Evolutionary conservation across 2,888 invertebrate species (phyloP), one percentile per base, ranked within the genome.

Genomic region (Biston stratarius): DNA sequence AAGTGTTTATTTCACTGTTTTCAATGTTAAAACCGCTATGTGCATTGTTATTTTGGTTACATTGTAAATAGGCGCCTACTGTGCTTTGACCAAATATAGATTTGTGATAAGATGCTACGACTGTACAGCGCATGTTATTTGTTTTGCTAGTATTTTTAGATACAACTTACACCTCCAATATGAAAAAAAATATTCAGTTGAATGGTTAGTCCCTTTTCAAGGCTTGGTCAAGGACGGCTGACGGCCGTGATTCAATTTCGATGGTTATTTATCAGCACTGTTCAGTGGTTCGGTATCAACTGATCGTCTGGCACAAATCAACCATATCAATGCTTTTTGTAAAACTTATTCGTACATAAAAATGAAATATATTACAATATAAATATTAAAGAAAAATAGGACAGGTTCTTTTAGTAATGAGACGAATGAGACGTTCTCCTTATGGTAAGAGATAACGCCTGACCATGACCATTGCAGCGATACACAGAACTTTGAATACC

Each of bases 181-280:
- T 57, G 49, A 45, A 8, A 64, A 33, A 45, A 47, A 40, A 33
- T 38, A 52, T 69, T 42, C 65, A 60, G 48, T 53, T 47, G 57
- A 60, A 9, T 60, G 56, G 24, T 57, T 24, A 56, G 62, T 58
- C 49, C 61, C 49, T 63, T 67, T 53, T 14, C 64, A 75, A 71
- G 73, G 62, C 49, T 40, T 67, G 67, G 34, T 2, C 10, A 33
- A 14, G 9, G 11, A 15, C 53, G 53, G 40, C 6, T 24, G n/a
- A n/a, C 33, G 45, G n/a, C 76, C 76, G 59, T 76, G 78, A 77
- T 58, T 71, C 73, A 73, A 75, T 73, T 77, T 65, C 60, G 63
- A 64, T 55, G 56, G 64, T 64, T 73, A 62, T 68, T 64, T 73
- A 62, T 68, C 63, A 15, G 6, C 14, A 47, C 45, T 67, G 42